Base-by-base conservation (phyloP, 2,888 invertebrate species). In the Hyposoter dolosus region DNA sequence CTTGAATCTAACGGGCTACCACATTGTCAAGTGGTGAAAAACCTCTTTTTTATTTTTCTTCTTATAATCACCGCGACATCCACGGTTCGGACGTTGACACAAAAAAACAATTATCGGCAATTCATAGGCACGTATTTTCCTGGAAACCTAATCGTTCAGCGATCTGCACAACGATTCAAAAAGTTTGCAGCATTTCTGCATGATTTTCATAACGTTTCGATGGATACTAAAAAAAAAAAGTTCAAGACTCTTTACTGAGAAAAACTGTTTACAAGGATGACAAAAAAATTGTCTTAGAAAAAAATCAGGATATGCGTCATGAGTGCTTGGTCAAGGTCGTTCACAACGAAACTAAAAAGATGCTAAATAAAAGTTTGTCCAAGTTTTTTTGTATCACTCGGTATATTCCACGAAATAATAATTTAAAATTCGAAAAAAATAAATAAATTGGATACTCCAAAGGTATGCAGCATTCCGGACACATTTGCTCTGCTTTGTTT, bases 161-260 rank as follows among this genome's bases (percentile, higher is more conserved):
- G 50, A 50, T 50, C 17, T 1, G 50, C 47, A 47, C 15, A 3
- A 17, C 17, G 1, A 50, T n/a, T 4, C n/a, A n/a, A 65, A 35
- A 65, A 65, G 9, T 17, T 35, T 63, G 0, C 28, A 60, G 12
- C 32, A 15, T 15, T 53, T 56, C n/a, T 56, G 6, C 17, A 6
- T n/a, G 0, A 50, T 50, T 28, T 60, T 60, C 53, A 53, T 17
- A 60, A 10, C 9, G 19, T 56, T 56, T 19, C 3, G 17, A 56
- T 56, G 23, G 15, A 60, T 7, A 65, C 35, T 19, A 28, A 28
- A 23, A 63, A 10, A 63, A 10, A 89, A 12, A 23, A 19, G 10
- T 10, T 56, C 2, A 10, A 6, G 7, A 23, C 7, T 40, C 5
- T 40, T 40, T 40, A 19, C 19, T 19, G 19, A 88, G 71, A 71